Conservation (phyloP, 1,140 invertebrate genomes). For the Drosophila navojoa region DNA sequence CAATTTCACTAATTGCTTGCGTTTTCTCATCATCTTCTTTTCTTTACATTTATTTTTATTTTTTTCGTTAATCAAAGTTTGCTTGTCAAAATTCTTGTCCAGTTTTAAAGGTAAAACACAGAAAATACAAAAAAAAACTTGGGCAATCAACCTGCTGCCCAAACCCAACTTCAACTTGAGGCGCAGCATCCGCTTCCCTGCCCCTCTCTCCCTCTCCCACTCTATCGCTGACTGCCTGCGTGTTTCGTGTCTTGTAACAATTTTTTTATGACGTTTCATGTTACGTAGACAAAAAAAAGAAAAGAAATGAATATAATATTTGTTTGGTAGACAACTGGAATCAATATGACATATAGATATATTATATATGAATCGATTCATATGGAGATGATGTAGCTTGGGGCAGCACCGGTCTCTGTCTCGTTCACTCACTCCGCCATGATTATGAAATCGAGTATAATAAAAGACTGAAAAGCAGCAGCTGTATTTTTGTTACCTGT, state of each 20-base stretch:
- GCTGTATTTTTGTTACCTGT: background rate
- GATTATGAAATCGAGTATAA: slow-evolving; percentile 63
- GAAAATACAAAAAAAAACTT: background rate
- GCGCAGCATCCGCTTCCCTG: background rate
- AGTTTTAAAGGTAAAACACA: background rate
- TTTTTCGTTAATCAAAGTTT: background rate
- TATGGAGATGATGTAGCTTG: slow-evolving; percentile 37
- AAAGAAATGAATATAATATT: background rate
- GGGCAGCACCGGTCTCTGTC: slow-evolving; percentile 26
- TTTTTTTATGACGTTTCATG: slow-evolving; percentile 74
- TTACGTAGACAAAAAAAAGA: slow-evolving; percentile 44
- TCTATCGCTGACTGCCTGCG: slow-evolving; percentile 10
- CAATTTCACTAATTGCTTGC: slow-evolving; percentile 38
- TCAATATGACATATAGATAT: slow-evolving; percentile 42
- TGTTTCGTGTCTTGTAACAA: slow-evolving; percentile 49
- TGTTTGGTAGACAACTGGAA: slow-evolving; percentile 17
- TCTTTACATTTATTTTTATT: background rate
- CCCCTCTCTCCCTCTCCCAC: background rate
- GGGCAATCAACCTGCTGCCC: slow-evolving; percentile 41
- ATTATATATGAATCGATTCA: slow-evolving; percentile 41
- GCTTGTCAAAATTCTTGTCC: slow-evolving; percentile 1
- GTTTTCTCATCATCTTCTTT: background rate
- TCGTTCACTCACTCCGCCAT: slow-evolving; percentile 32
- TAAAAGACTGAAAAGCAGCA: background rate
- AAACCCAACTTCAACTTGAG: background rate